Base-by-base conservation (phyloP, 2,113 vertebrate species). In the Ia io region DNA sequence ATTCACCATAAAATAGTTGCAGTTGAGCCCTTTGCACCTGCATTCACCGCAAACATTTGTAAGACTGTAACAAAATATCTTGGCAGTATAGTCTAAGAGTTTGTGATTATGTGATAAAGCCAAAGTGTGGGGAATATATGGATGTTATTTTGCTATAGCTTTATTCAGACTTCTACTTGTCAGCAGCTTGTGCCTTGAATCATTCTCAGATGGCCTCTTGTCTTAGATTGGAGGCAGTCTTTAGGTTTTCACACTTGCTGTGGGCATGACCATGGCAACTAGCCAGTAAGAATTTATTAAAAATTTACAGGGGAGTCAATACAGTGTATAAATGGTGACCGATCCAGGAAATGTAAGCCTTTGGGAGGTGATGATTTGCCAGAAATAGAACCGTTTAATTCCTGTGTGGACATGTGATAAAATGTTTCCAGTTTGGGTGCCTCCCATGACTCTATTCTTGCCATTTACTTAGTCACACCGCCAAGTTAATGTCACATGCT, bases 401-500 rank as follows among this genome's bases (percentile, higher is more conserved):
- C 28, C 37, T 90, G 6, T 56, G 44, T 79, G n/a, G 71, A 92
- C 65, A 90, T 67, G 28, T 87, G 84, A 65, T 78, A 74, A 70
- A 92, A 70, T 90, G 42, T 90, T 95, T 96, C 65, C 70, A 95
- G 53, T 88, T 59, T 84, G 73, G 4, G 10, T 84, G 71, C 76
- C 79, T 90, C 70, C 71, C 32, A 30, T 95, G 83, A 88, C 42
- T 84, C 71, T 91, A 18, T 78, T 83, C 76, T 80, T 96, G 67
- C 9, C 61, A 56, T 92, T 89, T 79, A 88, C 25, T 78, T 85
- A 88, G 51, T 96, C 44, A 93, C 53, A 71, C 23, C 37, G 42
- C 14, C 20, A 87, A 92, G 63, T 61, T 87, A 84, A 90, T 70
- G n/a, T n/a, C 76, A 79, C 30, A 69, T 74, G 56, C 40, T 51